Conservation (phyloP, 2,888 invertebrate genomes). For the Hypomecis atomaria region DNA sequence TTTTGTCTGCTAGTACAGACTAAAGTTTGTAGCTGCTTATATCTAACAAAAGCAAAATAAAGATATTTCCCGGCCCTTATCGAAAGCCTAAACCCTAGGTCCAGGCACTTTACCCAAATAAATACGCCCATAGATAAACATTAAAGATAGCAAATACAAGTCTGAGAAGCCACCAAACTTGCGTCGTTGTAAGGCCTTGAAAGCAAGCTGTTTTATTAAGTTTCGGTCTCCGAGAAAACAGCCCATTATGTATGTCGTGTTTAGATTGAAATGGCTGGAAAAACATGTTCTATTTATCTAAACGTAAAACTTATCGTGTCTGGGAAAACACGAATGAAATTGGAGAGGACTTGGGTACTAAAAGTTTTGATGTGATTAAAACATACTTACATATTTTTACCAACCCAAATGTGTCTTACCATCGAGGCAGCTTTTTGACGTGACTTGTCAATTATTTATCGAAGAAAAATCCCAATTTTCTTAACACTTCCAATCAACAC, state of each 20-base stretch:
- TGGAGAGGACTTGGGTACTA: neutral
- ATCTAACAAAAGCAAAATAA: neutral
- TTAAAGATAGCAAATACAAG: neutral
- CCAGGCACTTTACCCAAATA: constrained; percentile 10
- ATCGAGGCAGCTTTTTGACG: neutral
- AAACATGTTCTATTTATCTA: constrained; percentile 10
- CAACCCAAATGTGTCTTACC: neutral
- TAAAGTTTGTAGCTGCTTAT: neutral
- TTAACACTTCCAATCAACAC: constrained; percentile 9
- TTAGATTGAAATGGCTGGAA: constrained; percentile 5
- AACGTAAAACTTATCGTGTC: neutral
- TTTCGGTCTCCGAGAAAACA: constrained; percentile 8
- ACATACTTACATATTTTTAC: constrained; percentile 1
- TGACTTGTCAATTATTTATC: constrained; percentile 8
- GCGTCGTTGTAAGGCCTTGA: constrained; percentile 3
- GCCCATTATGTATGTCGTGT: constrained; percentile 6
- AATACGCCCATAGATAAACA: constrained; percentile 14
- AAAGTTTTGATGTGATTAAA: constrained; percentile 2
- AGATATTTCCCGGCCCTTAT: neutral
- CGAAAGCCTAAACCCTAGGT: constrained; percentile 1
- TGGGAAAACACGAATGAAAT: neutral
- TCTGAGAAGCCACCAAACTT: constrained; percentile 2
- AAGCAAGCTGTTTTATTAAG: constrained; percentile 1
- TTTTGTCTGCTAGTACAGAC: neutral
- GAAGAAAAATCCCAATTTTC: constrained; percentile 4